phyloP scores from a whole-genome alignment of 92 coral and sea anemone genomes.

The Micromussa lordhowensis region DNA sequence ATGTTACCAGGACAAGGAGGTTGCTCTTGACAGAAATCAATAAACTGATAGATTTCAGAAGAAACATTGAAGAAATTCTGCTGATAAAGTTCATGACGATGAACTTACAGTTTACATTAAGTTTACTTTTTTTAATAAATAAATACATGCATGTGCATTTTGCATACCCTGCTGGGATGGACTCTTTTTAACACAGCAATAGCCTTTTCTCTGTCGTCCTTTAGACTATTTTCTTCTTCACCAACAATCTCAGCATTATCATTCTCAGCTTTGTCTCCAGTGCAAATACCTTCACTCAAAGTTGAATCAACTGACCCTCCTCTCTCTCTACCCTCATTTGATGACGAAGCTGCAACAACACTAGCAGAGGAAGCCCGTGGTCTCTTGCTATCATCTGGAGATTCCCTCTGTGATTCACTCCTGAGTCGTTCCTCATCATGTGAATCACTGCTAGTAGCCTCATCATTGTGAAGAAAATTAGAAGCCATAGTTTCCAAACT shows the following conservation, averaged over 20 bases:
- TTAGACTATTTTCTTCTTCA: constrained; percentile 60
- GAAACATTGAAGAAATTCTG: neutral
- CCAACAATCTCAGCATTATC: constrained; percentile 37
- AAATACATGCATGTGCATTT: neutral
- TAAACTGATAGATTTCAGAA: no score
- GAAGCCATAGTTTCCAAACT: constrained; percentile 22
- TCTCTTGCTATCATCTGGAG: constrained; percentile 27
- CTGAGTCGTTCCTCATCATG: constrained; percentile 36
- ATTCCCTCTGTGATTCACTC: neutral
- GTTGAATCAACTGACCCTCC: constrained; percentile 73
- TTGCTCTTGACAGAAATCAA: neutral
- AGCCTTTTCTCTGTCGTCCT: constrained; percentile 82
- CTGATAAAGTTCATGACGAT: no score
- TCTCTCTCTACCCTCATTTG: constrained; percentile 36
- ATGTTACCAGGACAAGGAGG: neutral
- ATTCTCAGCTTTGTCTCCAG: neutral
- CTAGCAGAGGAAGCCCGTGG: constrained; percentile 33
- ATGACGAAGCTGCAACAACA: constrained; percentile 11
- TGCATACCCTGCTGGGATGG: constrained; percentile 80
- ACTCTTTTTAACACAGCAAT: constrained; percentile 76
- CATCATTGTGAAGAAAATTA: constrained; percentile 30
- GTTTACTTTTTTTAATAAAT: neutral
- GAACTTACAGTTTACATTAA: neutral
- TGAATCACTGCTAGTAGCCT: constrained; percentile 34
- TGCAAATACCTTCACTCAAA: constrained; percentile 72